These are phyloP conservation scores for Amphiduros pacificus DNA, from an alignment of 2,888 invertebrate species.

Conservation along the genomic window DNA sequence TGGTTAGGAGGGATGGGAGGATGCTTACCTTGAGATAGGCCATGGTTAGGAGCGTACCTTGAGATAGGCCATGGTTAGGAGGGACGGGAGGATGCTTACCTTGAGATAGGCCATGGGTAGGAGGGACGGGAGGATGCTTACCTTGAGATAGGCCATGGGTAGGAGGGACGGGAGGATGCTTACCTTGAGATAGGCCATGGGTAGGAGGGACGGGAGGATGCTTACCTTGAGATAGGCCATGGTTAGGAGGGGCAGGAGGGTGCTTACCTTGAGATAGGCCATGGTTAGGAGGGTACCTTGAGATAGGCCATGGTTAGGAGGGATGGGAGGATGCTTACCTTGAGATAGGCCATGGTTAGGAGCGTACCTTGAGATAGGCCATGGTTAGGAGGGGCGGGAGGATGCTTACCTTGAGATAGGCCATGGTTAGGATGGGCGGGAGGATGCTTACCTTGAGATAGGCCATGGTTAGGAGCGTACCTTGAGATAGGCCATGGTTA, in stretches of 20 bases:
- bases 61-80: conserved; percentile 96
- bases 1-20: conserved; percentile 89
- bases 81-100: conserved; percentile 88
- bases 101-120: conserved; percentile 97
- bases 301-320: conserved; percentile 96
- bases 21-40: conserved; percentile 97
- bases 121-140: conserved; percentile 86
- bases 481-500: conserved; percentile 98
- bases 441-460: conserved; percentile 83
- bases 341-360: conserved; percentile 93
- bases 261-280: conserved; percentile 90
- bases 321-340: conserved; percentile 95
- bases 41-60: conserved; percentile 87
- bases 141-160: conserved; percentile 97
- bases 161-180: conserved; percentile 88
- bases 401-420: conserved; percentile 97
- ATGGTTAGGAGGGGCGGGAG: conserved; percentile 92
- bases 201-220: conserved; percentile 90
- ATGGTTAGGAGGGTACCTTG: conserved; percentile 94
- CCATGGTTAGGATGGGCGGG: conserved; percentile 93
- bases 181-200: conserved; percentile 98
- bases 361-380: conserved; percentile 90
- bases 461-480: conserved; percentile 95
- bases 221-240: conserved; percentile 96
- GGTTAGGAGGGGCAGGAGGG: conserved; percentile 91